Percentiles rank a stretch among this genome's conserved stretches.
Evolutionary conservation across 2,888 invertebrate genomes (phyloP).

Genomic region (Syrphus vitripennis): DNA sequence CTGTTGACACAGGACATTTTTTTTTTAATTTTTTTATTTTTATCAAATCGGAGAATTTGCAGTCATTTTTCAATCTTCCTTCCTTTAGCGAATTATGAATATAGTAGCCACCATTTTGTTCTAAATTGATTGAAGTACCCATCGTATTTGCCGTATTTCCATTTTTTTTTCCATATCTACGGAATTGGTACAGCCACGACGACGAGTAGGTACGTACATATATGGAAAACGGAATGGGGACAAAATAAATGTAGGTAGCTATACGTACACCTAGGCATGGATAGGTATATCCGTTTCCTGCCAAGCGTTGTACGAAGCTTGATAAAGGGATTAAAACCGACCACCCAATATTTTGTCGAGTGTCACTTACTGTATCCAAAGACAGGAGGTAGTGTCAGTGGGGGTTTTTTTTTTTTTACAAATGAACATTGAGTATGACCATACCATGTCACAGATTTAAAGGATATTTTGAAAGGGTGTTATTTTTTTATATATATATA

Average conservation of each 20-base stretch:
- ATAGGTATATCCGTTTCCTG: conserved; percentile 75
- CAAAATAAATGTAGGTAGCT: neutral
- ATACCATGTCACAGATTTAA: conserved; percentile 9
- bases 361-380: conserved; percentile 60
- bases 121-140: conserved; percentile 54
- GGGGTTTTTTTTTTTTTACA: conserved; percentile 29
- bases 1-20: neutral
- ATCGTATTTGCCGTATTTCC: conserved; percentile 5
- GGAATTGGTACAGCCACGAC: conserved; percentile 28
- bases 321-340: conserved; percentile 81
- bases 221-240: conserved; percentile 12
- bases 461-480: conserved; percentile 9
- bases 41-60: conserved; percentile 23
- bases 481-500: neutral
- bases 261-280: neutral
- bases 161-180: conserved; percentile 37
- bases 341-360: conserved; percentile 72
- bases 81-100: conserved; percentile 31
- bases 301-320: conserved; percentile 81
- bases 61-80: conserved; percentile 33
- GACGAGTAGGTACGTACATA: too few species aligned
- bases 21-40: conserved; percentile 14
- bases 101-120: conserved; percentile 57
- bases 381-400: conserved; percentile 36
- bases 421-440: conserved; percentile 53